Conservation (phyloP, 1,140 invertebrate genomes). For the Polyergus mexicanus region DNA sequence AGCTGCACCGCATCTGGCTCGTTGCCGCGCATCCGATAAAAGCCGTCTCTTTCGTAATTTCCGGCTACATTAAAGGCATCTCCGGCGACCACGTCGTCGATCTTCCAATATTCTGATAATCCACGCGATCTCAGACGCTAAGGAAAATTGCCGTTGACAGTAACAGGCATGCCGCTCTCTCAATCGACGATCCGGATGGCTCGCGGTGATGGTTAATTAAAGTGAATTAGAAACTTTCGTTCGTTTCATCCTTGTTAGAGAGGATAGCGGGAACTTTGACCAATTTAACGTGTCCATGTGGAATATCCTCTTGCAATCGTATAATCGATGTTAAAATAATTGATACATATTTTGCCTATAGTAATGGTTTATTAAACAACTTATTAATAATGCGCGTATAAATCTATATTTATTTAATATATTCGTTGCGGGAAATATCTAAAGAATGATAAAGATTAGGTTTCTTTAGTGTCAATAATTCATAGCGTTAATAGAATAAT, state of each 20-base stretch:
- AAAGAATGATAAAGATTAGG: background rate
- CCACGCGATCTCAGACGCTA: slow-evolving; percentile 37
- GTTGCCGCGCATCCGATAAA: slow-evolving; percentile 37
- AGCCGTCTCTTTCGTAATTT: slow-evolving; percentile 57
- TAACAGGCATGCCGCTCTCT: slow-evolving; percentile 20
- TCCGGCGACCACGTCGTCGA: slow-evolving; percentile 41
- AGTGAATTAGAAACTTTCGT: slow-evolving; percentile 49
- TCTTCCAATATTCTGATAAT: slow-evolving; percentile 58
- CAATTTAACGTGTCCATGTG: background rate
- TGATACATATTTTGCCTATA: background rate
- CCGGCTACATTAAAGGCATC: slow-evolving; percentile 59
- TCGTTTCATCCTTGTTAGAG: background rate
- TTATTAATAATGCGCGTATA: background rate
- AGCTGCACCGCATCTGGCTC: slow-evolving; percentile 5
- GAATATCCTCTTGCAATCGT: background rate
- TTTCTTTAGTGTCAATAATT: background rate
- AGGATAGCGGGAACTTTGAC: slow-evolving; percentile 15
- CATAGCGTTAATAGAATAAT: background rate
- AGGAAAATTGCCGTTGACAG: slow-evolving; percentile 48
- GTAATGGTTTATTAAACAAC: background rate
- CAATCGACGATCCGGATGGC: slow-evolving; percentile 18
- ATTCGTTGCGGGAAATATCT: background rate
- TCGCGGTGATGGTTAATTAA: slow-evolving; percentile 56
- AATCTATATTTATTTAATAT: background rate
- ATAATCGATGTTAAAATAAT: background rate